Percentiles rank a stretch among this genome's conserved stretches.
These are phyloP conservation scores for Colaptes auratus DNA, from an alignment of 2,113 vertebrate genomes.

Conservation along the genomic window DNA sequence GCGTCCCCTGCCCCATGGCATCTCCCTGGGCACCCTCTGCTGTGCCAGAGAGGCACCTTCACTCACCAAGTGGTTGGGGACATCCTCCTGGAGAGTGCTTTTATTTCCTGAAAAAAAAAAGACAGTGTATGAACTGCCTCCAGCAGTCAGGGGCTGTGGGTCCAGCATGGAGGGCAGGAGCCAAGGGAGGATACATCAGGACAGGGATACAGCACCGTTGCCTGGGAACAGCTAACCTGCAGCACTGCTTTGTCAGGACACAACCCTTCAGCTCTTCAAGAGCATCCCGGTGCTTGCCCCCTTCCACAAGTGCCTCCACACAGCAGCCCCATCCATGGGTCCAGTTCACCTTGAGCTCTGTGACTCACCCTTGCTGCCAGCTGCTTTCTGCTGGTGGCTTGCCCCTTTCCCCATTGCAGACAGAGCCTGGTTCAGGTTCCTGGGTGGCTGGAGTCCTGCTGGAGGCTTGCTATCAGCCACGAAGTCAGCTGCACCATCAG, in stretches of 20 bases:
- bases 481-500: not conserved
- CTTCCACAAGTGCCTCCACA: not conserved
- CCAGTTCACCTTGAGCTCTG: not conserved
- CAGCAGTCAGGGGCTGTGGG: not conserved
- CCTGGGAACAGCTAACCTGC: not conserved
- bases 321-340: not conserved
- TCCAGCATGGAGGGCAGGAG: not conserved
- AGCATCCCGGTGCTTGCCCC: not conserved
- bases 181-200: not conserved
- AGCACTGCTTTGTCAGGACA: not conserved
- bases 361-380: not conserved
- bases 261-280: not conserved
- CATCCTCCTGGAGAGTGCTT: not conserved
- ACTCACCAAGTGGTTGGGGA: not conserved
- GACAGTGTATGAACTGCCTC: not conserved
- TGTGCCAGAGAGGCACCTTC: not conserved
- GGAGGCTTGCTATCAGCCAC: not conserved
- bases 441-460: not conserved
- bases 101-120: not conserved
- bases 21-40: not conserved
- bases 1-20: rapidly evolving
- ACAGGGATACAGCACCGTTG: not conserved
- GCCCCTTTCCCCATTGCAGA: not conserved
- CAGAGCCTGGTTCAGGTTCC: not conserved
- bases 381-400: not conserved